phyloP scores from a whole-genome alignment of 2,113 vertebrate species.

The Myiozetetes cayanensis region DNA sequence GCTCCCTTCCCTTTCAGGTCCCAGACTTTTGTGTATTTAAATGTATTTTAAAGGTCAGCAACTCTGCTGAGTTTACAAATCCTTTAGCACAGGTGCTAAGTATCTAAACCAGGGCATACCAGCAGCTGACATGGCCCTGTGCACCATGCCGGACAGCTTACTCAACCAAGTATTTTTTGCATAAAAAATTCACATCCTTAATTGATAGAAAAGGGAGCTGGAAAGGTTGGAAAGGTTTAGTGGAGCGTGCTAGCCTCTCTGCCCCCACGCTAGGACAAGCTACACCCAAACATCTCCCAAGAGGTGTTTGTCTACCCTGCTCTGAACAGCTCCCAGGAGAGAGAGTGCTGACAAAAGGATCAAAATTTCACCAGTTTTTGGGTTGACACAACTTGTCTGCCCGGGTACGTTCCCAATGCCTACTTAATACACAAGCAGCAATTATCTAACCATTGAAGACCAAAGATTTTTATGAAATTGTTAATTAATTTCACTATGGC shows the following conservation, averaged over 20 bases:
- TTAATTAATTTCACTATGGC: not conserved
- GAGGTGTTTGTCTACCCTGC: not conserved
- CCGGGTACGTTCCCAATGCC: not conserved
- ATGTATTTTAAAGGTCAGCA: not conserved
- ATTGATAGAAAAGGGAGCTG: not conserved
- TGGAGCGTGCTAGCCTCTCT: not conserved
- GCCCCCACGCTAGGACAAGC: not conserved
- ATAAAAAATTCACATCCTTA: not conserved
- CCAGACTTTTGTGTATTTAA: not conserved
- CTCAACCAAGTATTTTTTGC: not conserved
- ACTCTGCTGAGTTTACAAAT: not conserved
- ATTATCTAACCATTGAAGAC: not conserved
- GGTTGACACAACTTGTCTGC: not conserved
- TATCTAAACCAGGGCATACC: not conserved
- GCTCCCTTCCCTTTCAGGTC: not conserved
- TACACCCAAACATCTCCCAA: not conserved
- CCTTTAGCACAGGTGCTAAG: not conserved
- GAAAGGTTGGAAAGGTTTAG: not conserved
- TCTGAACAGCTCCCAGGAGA: not conserved
- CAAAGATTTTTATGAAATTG: not conserved
- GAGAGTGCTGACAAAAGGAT: not conserved
- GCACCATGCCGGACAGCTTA: accelerated
- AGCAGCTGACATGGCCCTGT: not conserved
- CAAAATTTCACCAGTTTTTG: not conserved
- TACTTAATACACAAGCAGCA: not conserved